Percentiles rank a stretch among this genome's conserved stretches.
These are phyloP conservation scores for Calliphora vomitoria DNA, from an alignment of 2,888 invertebrate genomes.

Conservation along the genomic window DNA sequence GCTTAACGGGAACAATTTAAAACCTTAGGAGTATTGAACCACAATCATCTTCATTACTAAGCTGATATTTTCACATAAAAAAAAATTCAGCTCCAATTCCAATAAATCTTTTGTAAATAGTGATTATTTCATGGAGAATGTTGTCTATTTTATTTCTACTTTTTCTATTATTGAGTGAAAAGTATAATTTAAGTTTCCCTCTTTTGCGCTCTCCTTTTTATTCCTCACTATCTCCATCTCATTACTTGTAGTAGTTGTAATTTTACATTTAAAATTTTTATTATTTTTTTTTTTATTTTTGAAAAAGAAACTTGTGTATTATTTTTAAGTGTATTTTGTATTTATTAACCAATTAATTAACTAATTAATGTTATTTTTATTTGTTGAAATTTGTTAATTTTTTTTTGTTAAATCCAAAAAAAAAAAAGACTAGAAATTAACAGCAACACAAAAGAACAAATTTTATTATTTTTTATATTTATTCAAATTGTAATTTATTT, in stretches of 20 bases:
- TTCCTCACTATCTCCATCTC: constrained; percentile 44
- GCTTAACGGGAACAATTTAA: constrained; percentile 82
- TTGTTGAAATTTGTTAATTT: constrained; percentile 25
- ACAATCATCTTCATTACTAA: constrained; percentile 23
- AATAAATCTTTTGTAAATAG: constrained; percentile 69
- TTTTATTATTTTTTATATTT: constrained; percentile 58
- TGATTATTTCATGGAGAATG: constrained; percentile 53
- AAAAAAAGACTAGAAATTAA: constrained; percentile 45
- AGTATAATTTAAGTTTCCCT: constrained; percentile 38
- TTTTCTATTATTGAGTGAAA: constrained; percentile 24
- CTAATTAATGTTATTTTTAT: constrained; percentile 35
- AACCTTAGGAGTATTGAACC: background rate
- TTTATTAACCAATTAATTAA: constrained; percentile 58
- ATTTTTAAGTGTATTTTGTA: constrained; percentile 51
- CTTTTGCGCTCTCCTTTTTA: background rate
- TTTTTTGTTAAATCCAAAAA: constrained; percentile 16
- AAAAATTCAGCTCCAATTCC: background rate
- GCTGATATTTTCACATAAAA: background rate
- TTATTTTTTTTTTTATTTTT: constrained; percentile 25
- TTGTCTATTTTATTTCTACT: constrained; percentile 17
- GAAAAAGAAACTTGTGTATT: constrained; percentile 15
- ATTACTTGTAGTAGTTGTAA: constrained; percentile 46
- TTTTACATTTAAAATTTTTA: constrained; percentile 42
- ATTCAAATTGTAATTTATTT: constrained; percentile 71
- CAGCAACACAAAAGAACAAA: constrained; percentile 17